Percentiles rank a stretch among this genome's conserved stretches.
Evolutionary conservation across 1,140 invertebrate genomes (phyloP).

Genomic region (Drosophila sulfurigaster): DNA sequence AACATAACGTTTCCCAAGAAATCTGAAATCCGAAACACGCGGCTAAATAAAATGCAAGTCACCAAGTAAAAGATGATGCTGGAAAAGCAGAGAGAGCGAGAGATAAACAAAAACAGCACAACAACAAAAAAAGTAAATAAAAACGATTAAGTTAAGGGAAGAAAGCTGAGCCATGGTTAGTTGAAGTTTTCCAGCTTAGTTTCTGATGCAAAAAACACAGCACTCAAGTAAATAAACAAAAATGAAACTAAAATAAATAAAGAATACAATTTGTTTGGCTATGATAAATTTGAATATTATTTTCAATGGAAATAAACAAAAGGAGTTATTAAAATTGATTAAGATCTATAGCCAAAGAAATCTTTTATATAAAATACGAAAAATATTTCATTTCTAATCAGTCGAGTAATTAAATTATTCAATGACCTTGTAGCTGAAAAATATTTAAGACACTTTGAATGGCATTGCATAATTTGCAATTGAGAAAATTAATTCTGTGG

Average conservation of each 20-base stretch:
- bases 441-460: no score
- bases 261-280: no score
- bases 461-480: neutral
- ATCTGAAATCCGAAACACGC: constrained; percentile 2
- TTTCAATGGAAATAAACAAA: no score
- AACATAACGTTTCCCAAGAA: constrained; percentile 14
- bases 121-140: constrained; percentile 14
- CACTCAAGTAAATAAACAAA: constrained; percentile 5
- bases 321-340: no score
- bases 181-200: neutral
- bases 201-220: constrained; percentile 42
- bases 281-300: no score
- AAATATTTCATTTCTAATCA: no score
- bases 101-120: constrained; percentile 4
- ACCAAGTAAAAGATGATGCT: constrained; percentile 20
- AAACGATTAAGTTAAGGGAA: constrained; percentile 40
- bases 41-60: constrained; percentile 70
- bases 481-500: neutral
- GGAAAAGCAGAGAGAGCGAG: neutral
- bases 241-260: neutral
- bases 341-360: no score
- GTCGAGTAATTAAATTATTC: no score
- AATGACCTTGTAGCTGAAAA: no score
- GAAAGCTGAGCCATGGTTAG: neutral
- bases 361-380: no score